A percentile compares a stretch with the other conserved stretches of the same genome.
Evolutionary conservation across 30 jellyfish, hydroid and myxozoan species (phyloP).

Genomic region (Catostylus mosaicus): DNA sequence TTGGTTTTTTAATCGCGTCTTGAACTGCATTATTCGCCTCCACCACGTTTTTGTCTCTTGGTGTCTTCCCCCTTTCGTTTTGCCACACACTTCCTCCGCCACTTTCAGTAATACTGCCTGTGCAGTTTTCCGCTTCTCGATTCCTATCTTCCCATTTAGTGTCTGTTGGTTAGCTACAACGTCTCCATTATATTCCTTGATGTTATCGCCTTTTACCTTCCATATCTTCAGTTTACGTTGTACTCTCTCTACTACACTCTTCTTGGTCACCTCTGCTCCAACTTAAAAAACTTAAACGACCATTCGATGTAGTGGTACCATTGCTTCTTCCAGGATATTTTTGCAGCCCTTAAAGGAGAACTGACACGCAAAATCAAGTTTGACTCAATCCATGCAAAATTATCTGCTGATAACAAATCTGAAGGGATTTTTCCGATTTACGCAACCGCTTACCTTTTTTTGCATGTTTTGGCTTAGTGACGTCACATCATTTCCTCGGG

Average conservation of each 20-base stretch:
- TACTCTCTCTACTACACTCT: neutral
- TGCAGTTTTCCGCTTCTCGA: neutral
- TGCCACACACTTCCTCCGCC: constrained; percentile 29
- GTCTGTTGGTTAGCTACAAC: constrained; percentile 5
- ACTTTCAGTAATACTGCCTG: neutral
- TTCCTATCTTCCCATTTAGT: neutral
- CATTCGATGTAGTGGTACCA: no score
- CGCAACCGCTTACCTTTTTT: no score
- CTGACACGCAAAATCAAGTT: no score
- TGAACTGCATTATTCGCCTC: constrained; percentile 25
- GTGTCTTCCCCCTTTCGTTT: constrained; percentile 26
- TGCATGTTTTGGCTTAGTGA: no score
- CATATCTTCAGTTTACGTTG: neutral
- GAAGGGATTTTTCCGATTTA: no score
- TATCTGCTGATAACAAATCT: no score
- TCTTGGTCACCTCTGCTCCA: constrained; percentile 15
- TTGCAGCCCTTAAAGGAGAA: constrained; percentile 12
- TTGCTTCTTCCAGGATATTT: neutral
- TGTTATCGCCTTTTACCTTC: constrained; percentile 16
- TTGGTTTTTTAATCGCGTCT: constrained; percentile 2
- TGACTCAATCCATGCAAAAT: no score
- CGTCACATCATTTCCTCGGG: no score
- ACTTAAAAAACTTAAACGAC: neutral
- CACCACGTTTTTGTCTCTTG: constrained; percentile 31
- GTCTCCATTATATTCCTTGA: neutral